phyloP scores from a whole-genome alignment of 1,140 invertebrate species.

The Diabrotica undecimpunctata region DNA sequence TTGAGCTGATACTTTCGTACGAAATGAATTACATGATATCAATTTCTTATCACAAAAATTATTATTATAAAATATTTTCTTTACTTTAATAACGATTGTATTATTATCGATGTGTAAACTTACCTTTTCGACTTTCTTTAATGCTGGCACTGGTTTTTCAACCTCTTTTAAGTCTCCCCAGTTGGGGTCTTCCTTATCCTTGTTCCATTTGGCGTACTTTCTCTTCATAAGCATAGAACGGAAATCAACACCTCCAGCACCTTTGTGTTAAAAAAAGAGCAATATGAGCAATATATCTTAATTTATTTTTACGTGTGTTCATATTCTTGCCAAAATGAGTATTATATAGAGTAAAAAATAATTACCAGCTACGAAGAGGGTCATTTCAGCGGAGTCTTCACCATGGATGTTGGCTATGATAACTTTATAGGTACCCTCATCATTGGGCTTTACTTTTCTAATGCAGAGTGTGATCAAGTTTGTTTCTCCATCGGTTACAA shows the following conservation, averaged over 20 bases:
- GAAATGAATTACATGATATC: too few relatives aligned
- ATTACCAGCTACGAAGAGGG: constrained; percentile 92
- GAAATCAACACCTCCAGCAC: constrained; percentile 97
- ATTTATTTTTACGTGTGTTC: too few relatives aligned
- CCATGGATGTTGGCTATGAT: constrained; percentile 90
- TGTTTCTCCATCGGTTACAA: constrained; percentile 82
- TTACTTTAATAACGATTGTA: too few relatives aligned
- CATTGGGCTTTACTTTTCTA: constrained; percentile 91
- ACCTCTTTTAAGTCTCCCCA: constrained; percentile 91
- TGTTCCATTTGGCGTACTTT: constrained; percentile 91
- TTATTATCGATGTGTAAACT: constrained; percentile 30
- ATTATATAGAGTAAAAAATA: not conserved
- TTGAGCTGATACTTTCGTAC: too few relatives aligned
- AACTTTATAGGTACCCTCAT: constrained; percentile 96
- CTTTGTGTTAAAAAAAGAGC: constrained; percentile 49
- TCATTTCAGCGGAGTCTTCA: constrained; percentile 91
- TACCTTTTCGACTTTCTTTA: constrained; percentile 92
- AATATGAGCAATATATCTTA: too few relatives aligned
- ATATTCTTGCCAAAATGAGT: too few relatives aligned
- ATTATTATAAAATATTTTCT: too few relatives aligned
- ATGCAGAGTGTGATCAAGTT: constrained; percentile 91
- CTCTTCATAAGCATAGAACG: constrained; percentile 95
- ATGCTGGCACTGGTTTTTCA: constrained; percentile 76
- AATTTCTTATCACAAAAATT: too few relatives aligned
- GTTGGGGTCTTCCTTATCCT: constrained; percentile 84